Evolutionary conservation across 2,888 invertebrate species (phyloP), one percentile per base, ranked within the genome.

Genomic region (Mycogona germanica): DNA sequence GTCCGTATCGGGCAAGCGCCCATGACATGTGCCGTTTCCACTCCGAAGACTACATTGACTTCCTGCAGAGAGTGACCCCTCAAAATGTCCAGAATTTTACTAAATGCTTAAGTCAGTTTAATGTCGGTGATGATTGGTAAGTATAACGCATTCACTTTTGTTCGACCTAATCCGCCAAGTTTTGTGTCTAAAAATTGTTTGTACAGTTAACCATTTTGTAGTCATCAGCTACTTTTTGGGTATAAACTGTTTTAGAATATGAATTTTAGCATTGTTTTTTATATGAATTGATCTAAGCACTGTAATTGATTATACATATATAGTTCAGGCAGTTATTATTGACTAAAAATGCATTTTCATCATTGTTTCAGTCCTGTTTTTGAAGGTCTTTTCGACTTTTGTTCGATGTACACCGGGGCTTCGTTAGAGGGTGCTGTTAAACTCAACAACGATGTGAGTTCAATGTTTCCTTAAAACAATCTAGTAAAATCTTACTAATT

Each of bases 11-110:
- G 65, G 97, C 97, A 1, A 89, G 84, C 65, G 84, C 87, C 2
- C 91, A 93, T 67, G 97, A 98, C 67, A 95, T 98, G 95, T 87
- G 91, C 58, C 77, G 93, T 17, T 99, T 98, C 68, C 98, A 99
- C 69, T 88, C 95, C 5, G 91, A 95, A 65, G 98, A 98, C 64
- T 99, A 98, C 65, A 89, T 99, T 56, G 91, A 96, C 65, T 98
- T 99, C 67, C 72, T 99, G 14, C 87, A 92, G 69, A 79, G 87
- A 65, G 95, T 97, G 0, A 91, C 93, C 0, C 97, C 98, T 2
- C 87, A 91, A 66, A 96, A 92, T 70, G 84, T 96, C 55, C 89
- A 93, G 68, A 81, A 77, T 48, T 95, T 85, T 68, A 92, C 93
- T 1, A 95, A 95, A 69, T 87, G 87, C 66, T 73, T 97, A 6